A percentile compares a stretch with the other conserved stretches of the same genome.
Evolutionary conservation across 2,888 invertebrate genomes (phyloP).

Genomic region (Phaedon cochleariae): DNA sequence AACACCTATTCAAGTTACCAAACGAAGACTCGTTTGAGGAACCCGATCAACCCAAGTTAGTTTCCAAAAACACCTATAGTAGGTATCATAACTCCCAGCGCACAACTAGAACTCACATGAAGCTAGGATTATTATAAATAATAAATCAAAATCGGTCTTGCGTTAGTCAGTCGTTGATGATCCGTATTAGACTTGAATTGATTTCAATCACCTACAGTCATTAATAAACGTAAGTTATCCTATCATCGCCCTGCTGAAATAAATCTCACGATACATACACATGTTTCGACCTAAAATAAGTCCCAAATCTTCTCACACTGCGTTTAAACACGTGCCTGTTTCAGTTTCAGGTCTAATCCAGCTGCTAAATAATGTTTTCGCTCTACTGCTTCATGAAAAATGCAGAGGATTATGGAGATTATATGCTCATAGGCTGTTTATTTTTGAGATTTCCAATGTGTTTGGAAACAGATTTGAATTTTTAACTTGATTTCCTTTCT

Average conservation of each 20-base stretch:
- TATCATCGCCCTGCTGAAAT: constrained; percentile 20
- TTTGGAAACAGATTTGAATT: not conserved
- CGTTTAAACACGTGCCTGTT: constrained; percentile 36
- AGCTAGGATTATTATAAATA: no score
- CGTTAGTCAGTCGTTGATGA: no score
- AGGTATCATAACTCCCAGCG: no score
- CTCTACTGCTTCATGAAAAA: constrained; percentile 24
- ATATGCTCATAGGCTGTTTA: not conserved
- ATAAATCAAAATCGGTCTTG: no score
- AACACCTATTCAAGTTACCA: no score
- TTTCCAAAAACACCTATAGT: no score
- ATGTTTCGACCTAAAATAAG: constrained; percentile 38
- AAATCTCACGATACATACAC: constrained; percentile 36
- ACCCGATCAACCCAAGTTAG: no score
- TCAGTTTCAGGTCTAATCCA: constrained; percentile 29
- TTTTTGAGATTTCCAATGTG: not conserved
- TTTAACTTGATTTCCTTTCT: no score
- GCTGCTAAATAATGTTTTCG: constrained; percentile 36
- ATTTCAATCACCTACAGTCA: not conserved
- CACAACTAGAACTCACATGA: no score
- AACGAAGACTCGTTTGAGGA: no score
- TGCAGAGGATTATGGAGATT: not conserved
- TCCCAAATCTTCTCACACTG: constrained; percentile 37
- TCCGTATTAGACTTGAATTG: no score
- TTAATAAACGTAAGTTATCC: constrained; percentile 22